phyloP scores from a whole-genome alignment of 2,797 vertebrate genomes.

The Enteromius fasciolatus region DNA sequence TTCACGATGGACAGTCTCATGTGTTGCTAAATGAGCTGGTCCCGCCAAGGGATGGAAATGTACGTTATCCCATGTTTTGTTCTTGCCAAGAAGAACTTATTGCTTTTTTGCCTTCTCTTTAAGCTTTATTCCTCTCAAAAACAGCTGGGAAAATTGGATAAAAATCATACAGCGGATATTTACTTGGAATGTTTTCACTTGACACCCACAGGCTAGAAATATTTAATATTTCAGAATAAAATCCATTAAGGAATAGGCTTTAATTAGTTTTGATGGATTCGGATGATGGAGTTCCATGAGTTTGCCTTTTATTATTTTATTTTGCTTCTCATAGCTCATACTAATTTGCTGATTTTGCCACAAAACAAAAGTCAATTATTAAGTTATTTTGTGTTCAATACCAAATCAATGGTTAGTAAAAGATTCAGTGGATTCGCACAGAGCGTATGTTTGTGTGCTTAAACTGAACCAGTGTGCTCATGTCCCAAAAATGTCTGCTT shows the following conservation, averaged over 20 bases:
- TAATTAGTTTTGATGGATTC: constrained; percentile 26
- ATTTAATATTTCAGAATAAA: constrained; percentile 19
- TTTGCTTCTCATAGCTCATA: not conserved
- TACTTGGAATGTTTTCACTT: constrained; percentile 37
- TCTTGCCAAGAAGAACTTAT: constrained; percentile 36
- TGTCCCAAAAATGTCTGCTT: constrained; percentile 7
- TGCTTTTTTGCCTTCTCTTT: constrained; percentile 17
- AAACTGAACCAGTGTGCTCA: not conserved
- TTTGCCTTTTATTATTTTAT: not conserved
- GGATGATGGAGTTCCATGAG: not conserved
- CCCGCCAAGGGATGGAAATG: constrained; percentile 58
- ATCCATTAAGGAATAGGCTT: not conserved
- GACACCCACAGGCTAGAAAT: constrained; percentile 15
- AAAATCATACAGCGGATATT: constrained; percentile 18
- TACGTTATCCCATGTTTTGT: constrained; percentile 25
- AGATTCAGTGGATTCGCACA: not conserved
- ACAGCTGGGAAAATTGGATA: constrained; percentile 42
- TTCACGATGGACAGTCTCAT: constrained; percentile 54
- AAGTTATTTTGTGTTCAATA: not conserved
- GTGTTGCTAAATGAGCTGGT: constrained; percentile 46
- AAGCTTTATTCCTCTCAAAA: not conserved
- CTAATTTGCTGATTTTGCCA: not conserved
- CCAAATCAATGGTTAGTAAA: constrained; percentile 20
- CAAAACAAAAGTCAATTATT: not conserved
- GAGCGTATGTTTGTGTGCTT: not conserved